These are phyloP conservation scores for Rhynchotus rufescens DNA, from an alignment of 2,797 vertebrate species.

Conservation along the genomic window DNA sequence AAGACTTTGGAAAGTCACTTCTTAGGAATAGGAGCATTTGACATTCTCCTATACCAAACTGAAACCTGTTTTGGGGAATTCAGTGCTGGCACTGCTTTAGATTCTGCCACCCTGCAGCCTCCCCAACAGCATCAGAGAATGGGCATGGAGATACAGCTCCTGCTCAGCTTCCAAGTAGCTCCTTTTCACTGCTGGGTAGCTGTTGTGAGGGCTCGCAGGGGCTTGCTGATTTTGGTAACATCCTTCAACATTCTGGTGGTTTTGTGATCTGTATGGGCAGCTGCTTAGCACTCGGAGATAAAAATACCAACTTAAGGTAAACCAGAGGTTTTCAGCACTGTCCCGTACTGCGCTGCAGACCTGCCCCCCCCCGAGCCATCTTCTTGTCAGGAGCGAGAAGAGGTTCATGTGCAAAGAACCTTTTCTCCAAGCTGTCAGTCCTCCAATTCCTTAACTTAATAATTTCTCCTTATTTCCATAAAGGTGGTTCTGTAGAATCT, in stretches of 20 bases:
- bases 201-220: background rate
- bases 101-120: background rate
- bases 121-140: background rate
- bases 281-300: background rate
- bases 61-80: background rate
- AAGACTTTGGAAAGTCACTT: background rate
- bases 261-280: background rate
- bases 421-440: background rate
- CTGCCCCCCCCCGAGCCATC: background rate
- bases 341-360: accelerated
- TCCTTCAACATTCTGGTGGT: background rate
- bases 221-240: background rate
- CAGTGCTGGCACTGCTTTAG: background rate
- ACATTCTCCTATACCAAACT: background rate
- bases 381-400: background rate
- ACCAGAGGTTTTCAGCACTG: background rate
- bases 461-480: background rate
- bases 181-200: background rate
- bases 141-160: no score
- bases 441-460: background rate
- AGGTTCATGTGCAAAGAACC: background rate
- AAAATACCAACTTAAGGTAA: background rate
- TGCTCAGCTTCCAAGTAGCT: background rate
- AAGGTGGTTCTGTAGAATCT: background rate
- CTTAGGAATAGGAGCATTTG: background rate